Evolutionary conservation across 2,797 vertebrate species (phyloP).

Genomic region (Oreortyx pictus): DNA sequence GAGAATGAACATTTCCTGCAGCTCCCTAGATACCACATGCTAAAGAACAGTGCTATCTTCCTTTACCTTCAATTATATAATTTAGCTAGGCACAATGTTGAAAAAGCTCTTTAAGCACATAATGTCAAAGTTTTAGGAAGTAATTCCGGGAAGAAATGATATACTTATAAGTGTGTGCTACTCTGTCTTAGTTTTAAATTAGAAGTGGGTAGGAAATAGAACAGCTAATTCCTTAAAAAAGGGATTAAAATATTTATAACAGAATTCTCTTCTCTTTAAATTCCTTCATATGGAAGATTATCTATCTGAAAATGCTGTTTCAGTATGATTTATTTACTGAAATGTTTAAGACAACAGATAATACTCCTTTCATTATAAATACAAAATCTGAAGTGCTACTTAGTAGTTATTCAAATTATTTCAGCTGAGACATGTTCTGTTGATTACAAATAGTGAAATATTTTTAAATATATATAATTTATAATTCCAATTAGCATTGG

Average conservation of each 20-base stretch:
- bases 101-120: not conserved
- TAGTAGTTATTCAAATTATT: constrained; percentile 57
- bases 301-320: not conserved
- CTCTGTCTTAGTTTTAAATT: not conserved
- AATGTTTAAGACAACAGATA: constrained; percentile 26
- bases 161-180: not conserved
- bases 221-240: constrained; percentile 7
- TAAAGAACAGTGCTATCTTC: not conserved
- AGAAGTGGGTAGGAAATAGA: not conserved
- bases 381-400: constrained; percentile 58
- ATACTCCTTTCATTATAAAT: constrained; percentile 52
- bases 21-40: not conserved
- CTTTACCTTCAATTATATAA: not conserved
- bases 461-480: constrained; percentile 37
- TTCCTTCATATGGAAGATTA: not conserved
- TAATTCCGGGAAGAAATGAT: not conserved
- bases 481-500: constrained; percentile 76
- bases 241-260: not conserved
- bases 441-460: constrained; percentile 67
- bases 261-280: not conserved
- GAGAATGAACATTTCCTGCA: not conserved
- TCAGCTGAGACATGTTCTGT: constrained; percentile 60
- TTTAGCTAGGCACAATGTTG: constrained; percentile 5
- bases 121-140: constrained; percentile 20
- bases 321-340: constrained; percentile 18